A percentile compares a stretch with the other conserved stretches of the same genome.
phyloP scores from a whole-genome alignment of 2,797 vertebrate species.

The Apodemus agrarius region DNA sequence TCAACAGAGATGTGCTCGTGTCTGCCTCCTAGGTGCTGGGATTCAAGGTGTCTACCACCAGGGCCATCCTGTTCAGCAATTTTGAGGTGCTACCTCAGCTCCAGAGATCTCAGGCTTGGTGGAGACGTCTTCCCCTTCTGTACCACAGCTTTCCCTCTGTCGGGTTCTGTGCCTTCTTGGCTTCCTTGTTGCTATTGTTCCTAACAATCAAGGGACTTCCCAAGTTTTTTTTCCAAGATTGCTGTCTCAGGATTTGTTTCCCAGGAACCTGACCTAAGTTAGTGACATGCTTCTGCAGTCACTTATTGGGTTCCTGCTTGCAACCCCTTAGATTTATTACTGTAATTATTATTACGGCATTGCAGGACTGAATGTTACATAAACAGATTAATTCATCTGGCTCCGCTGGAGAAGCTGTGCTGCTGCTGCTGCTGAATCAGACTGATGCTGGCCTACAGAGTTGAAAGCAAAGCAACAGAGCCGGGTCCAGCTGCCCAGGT shows the following conservation, averaged over 20 bases:
- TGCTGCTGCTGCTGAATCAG: background rate
- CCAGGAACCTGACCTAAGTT: background rate
- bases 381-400: background rate
- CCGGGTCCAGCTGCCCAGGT: background rate
- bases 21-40: background rate
- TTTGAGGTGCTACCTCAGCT: background rate
- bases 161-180: background rate
- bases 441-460: background rate
- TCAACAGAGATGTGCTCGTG: background rate
- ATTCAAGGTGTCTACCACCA: background rate
- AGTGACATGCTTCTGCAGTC: background rate
- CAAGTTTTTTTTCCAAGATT: background rate
- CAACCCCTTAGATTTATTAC: background rate
- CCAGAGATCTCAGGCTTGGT: background rate
- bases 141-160: background rate
- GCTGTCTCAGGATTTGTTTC: background rate
- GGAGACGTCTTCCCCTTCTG: background rate
- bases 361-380: background rate
- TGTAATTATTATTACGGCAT: conserved; percentile 26
- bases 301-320: background rate
- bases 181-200: background rate
- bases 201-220: conserved; percentile 4
- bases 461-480: background rate
- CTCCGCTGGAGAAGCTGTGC: background rate
- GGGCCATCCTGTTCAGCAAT: background rate